Base-by-base conservation (phyloP, 1,140 invertebrate genomes). In the Sycophila sp. region DNA sequence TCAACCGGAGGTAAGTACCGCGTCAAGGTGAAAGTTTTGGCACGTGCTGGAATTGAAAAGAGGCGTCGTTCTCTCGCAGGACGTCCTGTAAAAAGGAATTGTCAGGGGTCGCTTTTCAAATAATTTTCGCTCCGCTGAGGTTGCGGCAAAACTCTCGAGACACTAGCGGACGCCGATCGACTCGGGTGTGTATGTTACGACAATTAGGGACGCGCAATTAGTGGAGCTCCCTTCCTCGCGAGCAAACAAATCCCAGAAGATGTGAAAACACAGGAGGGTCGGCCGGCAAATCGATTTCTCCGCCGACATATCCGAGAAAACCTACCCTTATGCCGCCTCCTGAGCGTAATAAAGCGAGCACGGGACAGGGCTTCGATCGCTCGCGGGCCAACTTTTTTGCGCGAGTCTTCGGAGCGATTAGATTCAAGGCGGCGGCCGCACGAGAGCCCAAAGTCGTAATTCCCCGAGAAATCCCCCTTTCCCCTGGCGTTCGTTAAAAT, bases 281-380 rank as follows among this genome's bases (percentile, higher is more conserved):
- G 38, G 19, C 10, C 13, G 19, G 15, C 10, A 24, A 36, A 66
- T 66, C 51, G 64, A 67, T 67, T 67, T 67, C 24, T 7, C 28
- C 26, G 51, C 26, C 47, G 7, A 22, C 19, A n/a, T n/a, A n/a
- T n/a, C n/a, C n/a, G n/a, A n/a, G n/a, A n/a, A n/a, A n/a, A n/a
- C n/a, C n/a, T n/a, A n/a, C n/a, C n/a, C n/a, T n/a, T n/a, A n/a
- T n/a, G n/a, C n/a, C n/a, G n/a, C n/a, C n/a, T n/a, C n/a, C n/a
- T n/a, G n/a, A n/a, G n/a, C 28, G 15, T 36, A 58, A 67, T 49
- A 49, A 58, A 58, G 53, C 53, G n/a, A 11, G 19, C 8, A 45
- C 8, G 19, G 40, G 19, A 19, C 11, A 42, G 34, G 32, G 24
- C 4, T 53, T 17, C 47, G 15, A 65, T 38, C 22, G 34, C 7